Conservation (phyloP, 1,140 invertebrate species). For the Parasteatoda tepidariorum region DNA sequence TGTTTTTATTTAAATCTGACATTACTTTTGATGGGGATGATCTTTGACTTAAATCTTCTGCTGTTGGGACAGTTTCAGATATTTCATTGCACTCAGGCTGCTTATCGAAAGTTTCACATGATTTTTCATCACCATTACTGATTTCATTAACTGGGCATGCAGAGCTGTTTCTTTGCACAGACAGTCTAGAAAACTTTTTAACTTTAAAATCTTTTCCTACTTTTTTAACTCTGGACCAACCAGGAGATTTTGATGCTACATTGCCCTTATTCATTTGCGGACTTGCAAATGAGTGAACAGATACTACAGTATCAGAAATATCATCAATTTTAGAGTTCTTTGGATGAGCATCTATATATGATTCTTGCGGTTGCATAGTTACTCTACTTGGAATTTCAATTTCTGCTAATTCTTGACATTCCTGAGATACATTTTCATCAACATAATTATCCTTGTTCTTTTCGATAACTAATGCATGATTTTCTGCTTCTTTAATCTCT, state of each 20-base stretch:
- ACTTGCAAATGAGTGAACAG: conserved; percentile 27
- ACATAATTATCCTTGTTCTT: not conserved
- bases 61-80: too few species aligned
- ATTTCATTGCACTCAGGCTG: too few species aligned
- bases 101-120: too few species aligned
- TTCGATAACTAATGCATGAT: not conserved
- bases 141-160: not conserved
- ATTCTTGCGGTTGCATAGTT: not conserved
- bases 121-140: not conserved
- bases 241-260: conserved; percentile 12
- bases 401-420: conserved; percentile 21
- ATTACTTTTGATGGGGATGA: not conserved
- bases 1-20: not conserved
- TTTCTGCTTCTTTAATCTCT: conserved; percentile 1
- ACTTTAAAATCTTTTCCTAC: conserved; percentile 34
- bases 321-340: not conserved
- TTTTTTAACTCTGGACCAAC: conserved; percentile 41
- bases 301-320: conserved; percentile 39
- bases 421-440: not conserved
- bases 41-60: not conserved
- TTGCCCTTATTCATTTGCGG: not conserved
- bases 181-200: conserved; percentile 36
- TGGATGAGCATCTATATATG: not conserved
- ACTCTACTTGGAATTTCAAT: not conserved
- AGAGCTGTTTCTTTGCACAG: conserved; percentile 26